Evolutionary conservation across 2,113 vertebrate genomes (phyloP).

Genomic region (Oryzias celebensis): DNA sequence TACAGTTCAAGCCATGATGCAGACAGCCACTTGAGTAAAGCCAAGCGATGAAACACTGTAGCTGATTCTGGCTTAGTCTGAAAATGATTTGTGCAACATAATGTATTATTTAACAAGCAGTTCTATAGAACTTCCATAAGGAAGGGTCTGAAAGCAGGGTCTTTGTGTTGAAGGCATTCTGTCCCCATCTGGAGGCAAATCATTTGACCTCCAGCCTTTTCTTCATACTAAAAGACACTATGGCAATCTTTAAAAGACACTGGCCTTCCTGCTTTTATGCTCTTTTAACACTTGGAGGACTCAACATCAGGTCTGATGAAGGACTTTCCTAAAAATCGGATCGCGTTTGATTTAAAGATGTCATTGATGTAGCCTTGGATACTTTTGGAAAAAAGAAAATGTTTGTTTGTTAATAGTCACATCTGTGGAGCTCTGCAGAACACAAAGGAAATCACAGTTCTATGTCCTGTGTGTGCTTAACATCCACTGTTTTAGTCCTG

Average conservation of each 20-base stretch:
- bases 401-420: constrained; percentile 27
- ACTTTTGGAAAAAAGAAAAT: constrained; percentile 31
- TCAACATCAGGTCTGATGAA: constrained; percentile 17
- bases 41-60: constrained; percentile 39
- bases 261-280: constrained; percentile 14
- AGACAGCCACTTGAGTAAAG: constrained; percentile 43
- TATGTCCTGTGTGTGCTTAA: constrained; percentile 21
- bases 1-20: constrained; percentile 77
- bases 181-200: constrained; percentile 30
- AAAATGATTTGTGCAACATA: constrained; percentile 47
- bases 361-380: constrained; percentile 24
- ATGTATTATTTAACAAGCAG: constrained; percentile 59
- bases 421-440: constrained; percentile 14
- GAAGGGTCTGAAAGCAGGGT: constrained; percentile 6
- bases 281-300: constrained; percentile 12
- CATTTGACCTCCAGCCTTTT: constrained; percentile 10
- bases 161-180: constrained; percentile 23
- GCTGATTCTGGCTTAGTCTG: constrained; percentile 40
- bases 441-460: background rate
- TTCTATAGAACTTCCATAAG: constrained; percentile 36
- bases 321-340: constrained; percentile 15
- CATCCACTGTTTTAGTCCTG: constrained; percentile 28
- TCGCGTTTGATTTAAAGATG: constrained; percentile 29
- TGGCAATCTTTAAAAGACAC: constrained; percentile 1
- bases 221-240: constrained; percentile 24